Base-by-base conservation (phyloP, 2,113 vertebrate genomes). In the Nycticorax nycticorax region DNA sequence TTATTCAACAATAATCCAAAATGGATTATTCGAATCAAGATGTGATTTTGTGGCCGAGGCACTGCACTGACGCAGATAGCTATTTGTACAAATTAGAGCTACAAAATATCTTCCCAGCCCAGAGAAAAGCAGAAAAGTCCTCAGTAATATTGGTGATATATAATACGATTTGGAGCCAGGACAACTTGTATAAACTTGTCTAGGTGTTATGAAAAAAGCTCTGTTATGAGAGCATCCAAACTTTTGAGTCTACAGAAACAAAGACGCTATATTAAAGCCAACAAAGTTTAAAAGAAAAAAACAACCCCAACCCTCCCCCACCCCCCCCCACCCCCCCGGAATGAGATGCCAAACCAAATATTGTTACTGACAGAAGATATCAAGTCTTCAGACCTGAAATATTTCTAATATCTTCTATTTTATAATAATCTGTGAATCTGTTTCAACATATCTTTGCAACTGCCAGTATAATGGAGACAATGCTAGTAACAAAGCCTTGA, bases 401-500 rank as follows among this genome's bases (percentile, higher is more conserved):
- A 56, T 35, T 55, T 75, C 64, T 75, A 43, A 41, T 87, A 74
- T 52, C 15, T 64, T 67, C 37, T 47, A 14, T 21, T 91, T 91
- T 47, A 67, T 59, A 71, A 52, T 35, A 50, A 76, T 66, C 32
- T 63, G 28, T 22, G 55, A 56, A 66, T 37, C 71, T 41, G 10
- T 64, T 83, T 80, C 37, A 62, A 56, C 17, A 63, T 0, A 72
- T 32, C 23, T 75, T 89, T 75, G 78, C 43, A 72, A 39, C 28
- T 73, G 24, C 37, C 68, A 48, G 18, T 39, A 8, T 68, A 66
- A 66, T 7, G 68, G 84, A 93, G 74, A 89, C n/a, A 41, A 55
- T 0, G 1, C 24, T 7, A 14, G 7, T 43, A 88, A 64, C 0
- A 1, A 56, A 17, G n/a, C 30, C 56, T 67, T 6, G 4, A 48